Evolutionary conservation across 2,113 vertebrate species (phyloP).

Genomic region (Sylvilagus bachmani): DNA sequence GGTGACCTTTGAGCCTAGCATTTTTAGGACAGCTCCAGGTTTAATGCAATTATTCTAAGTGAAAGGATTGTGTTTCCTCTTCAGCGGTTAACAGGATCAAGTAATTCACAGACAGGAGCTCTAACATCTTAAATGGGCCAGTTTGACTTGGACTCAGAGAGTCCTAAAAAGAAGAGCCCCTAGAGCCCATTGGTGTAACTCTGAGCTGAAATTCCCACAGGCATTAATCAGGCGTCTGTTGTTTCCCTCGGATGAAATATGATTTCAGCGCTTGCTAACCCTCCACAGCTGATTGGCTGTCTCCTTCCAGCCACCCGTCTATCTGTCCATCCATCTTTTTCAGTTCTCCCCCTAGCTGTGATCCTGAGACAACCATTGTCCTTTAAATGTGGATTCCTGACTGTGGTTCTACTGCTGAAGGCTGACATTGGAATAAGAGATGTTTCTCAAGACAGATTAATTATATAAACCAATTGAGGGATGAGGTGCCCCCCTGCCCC

Average conservation of each 20-base stretch:
- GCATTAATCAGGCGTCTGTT: slow-evolving; percentile 77
- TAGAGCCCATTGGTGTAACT: slow-evolving; percentile 51
- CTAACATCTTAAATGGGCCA: slow-evolving; percentile 40
- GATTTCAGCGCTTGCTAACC: slow-evolving; percentile 80
- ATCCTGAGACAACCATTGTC: slow-evolving; percentile 80
- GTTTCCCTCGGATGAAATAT: slow-evolving; percentile 80
- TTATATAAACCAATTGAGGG: slow-evolving; percentile 69
- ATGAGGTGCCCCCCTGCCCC: not conserved
- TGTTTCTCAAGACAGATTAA: slow-evolving; percentile 72
- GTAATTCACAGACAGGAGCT: not conserved
- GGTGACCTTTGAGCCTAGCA: not conserved
- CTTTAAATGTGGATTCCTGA: slow-evolving; percentile 73
- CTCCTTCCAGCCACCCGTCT: slow-evolving; percentile 74
- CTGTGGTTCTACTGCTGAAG: slow-evolving; percentile 72
- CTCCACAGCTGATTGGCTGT: slow-evolving; percentile 83
- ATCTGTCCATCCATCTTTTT: slow-evolving; percentile 80
- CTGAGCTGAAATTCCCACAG: slow-evolving; percentile 76
- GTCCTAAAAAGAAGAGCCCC: slow-evolving; percentile 36
- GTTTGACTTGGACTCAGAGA: slow-evolving; percentile 41
- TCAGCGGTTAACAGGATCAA: not conserved
- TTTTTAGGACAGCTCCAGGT: slow-evolving; percentile 12
- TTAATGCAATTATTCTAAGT: slow-evolving; percentile 10
- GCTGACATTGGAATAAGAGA: slow-evolving; percentile 63
- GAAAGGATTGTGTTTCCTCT: not conserved
- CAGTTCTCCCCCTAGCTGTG: slow-evolving; percentile 81